Base-by-base conservation (phyloP, 1,140 invertebrate genomes). In the Drosophila oshimai region DNA sequence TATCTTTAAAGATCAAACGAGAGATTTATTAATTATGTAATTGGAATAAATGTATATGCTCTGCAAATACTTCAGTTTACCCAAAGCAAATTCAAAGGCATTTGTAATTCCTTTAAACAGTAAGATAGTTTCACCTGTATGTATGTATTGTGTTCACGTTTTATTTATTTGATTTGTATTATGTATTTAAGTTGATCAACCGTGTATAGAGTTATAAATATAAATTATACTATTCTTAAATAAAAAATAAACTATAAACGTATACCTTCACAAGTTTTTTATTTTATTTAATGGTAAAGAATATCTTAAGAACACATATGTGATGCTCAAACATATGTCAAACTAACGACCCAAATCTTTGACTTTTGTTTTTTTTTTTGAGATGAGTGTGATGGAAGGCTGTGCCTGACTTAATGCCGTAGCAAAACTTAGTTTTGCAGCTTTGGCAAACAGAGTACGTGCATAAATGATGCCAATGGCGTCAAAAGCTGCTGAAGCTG, bases 111-210 rank as follows among this genome's bases (percentile, higher is more conserved):
- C 58, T 44, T 34, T 58, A 12, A 60, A 7, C 26, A 60, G 22
- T 60, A 62, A 62, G 58, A 61, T 34, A 39, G 17, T 12, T 37
- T 17, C 28, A 12, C 12, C 12, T 5, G 28, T 29, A 24, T 28
- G 42, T 57, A 42, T 34, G 42, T 18, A 7, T 39, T 54, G 57
- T 57, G 53, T 62, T 62, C 58, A 41, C 39, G 53, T 44, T 62
- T 62, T 62, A 62, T 62, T 62, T 62, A 62, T 62, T 61, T 29
- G 36, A 57, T 41, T 44, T 24, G 51, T 62, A 62, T 62, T 60
- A 58, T 60, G 37, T 62, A 44, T 15, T 62, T 58, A 54, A 62
- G 58, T 42, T 61, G 57, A 61, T 61, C 51, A 41, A 26, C 26
- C 57, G 10, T 34, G 57, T 61, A 61, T 42, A 61, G 37, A 61